Percentiles rank a stretch among this genome's conserved stretches.
These are phyloP conservation scores for Anthrax anthrax DNA, from an alignment of 2,888 invertebrate species.

Conservation along the genomic window DNA sequence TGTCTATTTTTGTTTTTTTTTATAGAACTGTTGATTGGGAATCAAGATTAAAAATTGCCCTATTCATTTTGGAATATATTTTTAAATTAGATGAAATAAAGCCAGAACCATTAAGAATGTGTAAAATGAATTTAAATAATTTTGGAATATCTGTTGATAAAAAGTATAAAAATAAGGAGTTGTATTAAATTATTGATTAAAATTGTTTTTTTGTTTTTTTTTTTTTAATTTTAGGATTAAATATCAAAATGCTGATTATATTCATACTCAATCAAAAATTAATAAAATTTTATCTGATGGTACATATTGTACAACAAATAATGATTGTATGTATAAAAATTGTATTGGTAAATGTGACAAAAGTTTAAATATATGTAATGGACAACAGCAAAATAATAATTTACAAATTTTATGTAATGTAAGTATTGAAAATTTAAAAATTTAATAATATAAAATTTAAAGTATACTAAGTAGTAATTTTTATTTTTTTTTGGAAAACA, in stretches of 20 bases:
- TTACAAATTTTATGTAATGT: slow-evolving; percentile 27
- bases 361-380: slow-evolving; percentile 21
- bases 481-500: neutral
- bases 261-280: slow-evolving; percentile 26
- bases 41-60: slow-evolving; percentile 26
- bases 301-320: slow-evolving; percentile 19
- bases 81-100: slow-evolving; percentile 29
- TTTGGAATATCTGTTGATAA: slow-evolving; percentile 28
- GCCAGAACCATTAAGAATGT: slow-evolving; percentile 30
- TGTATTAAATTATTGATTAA: too few relatives aligned
- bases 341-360: slow-evolving; percentile 27
- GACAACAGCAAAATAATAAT: slow-evolving; percentile 30
- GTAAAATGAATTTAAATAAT: slow-evolving; percentile 25
- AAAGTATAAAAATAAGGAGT: too few relatives aligned
- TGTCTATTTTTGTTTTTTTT: slow-evolving; percentile 1
- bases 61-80: slow-evolving; percentile 29
- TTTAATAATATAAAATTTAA: neutral
- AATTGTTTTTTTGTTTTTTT: neutral
- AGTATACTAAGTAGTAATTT: too few relatives aligned
- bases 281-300: slow-evolving; percentile 27
- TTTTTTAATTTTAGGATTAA: slow-evolving; percentile 19
- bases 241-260: slow-evolving; percentile 27
- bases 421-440: too few relatives aligned
- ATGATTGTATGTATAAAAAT: slow-evolving; percentile 24
- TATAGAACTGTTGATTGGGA: slow-evolving; percentile 25